Conservation (phyloP, 2,888 invertebrate species). For the Ophraella communa region DNA sequence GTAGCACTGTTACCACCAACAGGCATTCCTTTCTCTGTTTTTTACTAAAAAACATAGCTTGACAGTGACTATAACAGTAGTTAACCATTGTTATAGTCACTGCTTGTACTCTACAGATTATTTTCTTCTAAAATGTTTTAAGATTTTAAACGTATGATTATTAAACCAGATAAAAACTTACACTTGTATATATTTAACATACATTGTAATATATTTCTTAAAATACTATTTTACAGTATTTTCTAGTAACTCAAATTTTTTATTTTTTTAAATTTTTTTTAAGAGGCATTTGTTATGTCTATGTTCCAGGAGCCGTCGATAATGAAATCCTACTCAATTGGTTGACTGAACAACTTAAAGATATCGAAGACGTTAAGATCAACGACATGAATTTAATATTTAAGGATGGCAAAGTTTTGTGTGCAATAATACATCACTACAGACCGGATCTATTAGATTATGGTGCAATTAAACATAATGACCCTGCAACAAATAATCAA, state of each 20-base stretch:
- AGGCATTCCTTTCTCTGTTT: too few relatives aligned
- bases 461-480: conserved; percentile 68
- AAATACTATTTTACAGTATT: neutral
- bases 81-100: too few relatives aligned
- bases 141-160: too few relatives aligned
- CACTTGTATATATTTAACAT: too few relatives aligned
- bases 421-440: conserved; percentile 82
- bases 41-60: too few relatives aligned
- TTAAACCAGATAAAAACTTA: too few relatives aligned
- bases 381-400: conserved; percentile 75
- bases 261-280: neutral
- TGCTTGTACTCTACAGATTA: too few relatives aligned
- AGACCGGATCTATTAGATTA: conserved; percentile 89
- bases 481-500: conserved; percentile 74
- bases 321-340: conserved; percentile 79
- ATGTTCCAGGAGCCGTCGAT: conserved; percentile 57
- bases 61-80: too few relatives aligned
- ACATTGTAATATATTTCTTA: too few relatives aligned
- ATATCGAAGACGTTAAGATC: conserved; percentile 67
- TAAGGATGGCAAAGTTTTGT: conserved; percentile 70
- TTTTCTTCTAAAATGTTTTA: too few relatives aligned
- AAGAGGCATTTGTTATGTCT: neutral
- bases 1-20: too few relatives aligned
- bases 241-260: too few relatives aligned
- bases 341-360: conserved; percentile 75